These are phyloP conservation scores for Hermatobates lingyangjiaoensis DNA, from an alignment of 1,140 invertebrate genomes.

Conservation along the genomic window DNA sequence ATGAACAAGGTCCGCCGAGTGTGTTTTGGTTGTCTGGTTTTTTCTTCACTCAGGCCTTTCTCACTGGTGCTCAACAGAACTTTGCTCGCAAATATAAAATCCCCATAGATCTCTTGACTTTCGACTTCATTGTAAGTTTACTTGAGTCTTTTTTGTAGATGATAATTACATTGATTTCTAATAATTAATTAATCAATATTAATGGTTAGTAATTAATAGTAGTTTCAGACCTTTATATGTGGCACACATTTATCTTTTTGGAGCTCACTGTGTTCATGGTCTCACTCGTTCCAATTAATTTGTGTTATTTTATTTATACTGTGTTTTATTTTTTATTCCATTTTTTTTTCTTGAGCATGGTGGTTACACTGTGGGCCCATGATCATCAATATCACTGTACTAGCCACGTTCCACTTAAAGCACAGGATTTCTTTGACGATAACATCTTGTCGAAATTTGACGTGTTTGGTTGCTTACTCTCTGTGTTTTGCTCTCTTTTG, in stretches of 20 bases:
- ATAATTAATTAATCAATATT: not conserved
- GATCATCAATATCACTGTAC: no score
- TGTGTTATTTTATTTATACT: no score
- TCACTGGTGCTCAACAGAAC: conserved; percentile 85
- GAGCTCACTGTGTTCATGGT: no score
- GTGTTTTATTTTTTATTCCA: no score
- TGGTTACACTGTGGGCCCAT: no score
- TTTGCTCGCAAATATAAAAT: conserved; percentile 78
- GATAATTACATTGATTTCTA: conserved; percentile 2
- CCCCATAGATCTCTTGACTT: conserved; percentile 59
- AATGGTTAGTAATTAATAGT: not conserved
- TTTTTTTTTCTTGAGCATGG: no score
- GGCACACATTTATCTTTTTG: not conserved
- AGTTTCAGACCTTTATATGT: not conserved
- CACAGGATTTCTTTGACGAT: no score
- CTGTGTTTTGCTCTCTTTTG: no score
- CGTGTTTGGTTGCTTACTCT: no score
- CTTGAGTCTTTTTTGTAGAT: not conserved
- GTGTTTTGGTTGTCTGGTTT: conserved; percentile 89
- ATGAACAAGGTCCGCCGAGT: conserved; percentile 52
- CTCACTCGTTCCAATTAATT: no score
- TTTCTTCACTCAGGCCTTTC: conserved; percentile 87
- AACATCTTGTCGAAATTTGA: no score
- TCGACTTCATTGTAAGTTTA: conserved; percentile 24
- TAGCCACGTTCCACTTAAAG: no score